These are phyloP conservation scores for Lymantria dispar DNA, from an alignment of 2,888 invertebrate species.

Conservation along the genomic window DNA sequence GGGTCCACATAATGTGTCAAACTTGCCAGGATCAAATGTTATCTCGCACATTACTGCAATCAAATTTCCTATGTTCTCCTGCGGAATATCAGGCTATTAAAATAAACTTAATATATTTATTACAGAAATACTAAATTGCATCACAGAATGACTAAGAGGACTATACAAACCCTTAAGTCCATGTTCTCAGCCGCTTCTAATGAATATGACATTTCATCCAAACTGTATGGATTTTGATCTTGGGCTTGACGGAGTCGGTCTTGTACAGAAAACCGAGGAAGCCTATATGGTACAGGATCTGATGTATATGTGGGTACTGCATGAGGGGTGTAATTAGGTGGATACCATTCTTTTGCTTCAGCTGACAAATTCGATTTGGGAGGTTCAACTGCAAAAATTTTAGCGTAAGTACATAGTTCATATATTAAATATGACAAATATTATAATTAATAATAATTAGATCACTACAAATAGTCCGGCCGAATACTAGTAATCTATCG, in stretches of 20 bases:
- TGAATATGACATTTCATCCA: constrained; percentile 69
- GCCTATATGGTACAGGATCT: constrained; percentile 59
- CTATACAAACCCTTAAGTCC: constrained; percentile 59
- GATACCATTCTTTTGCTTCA: constrained; percentile 84
- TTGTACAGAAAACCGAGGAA: constrained; percentile 69
- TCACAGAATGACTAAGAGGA: neutral
- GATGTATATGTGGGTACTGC: constrained; percentile 49
- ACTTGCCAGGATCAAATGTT: constrained; percentile 90
- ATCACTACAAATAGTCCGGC: constrained; percentile 26
- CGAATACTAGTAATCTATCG: constrained; percentile 30
- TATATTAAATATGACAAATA: too few relatives aligned
- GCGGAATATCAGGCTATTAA: constrained; percentile 22
- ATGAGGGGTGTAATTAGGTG: constrained; percentile 74
- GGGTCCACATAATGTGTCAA: constrained; percentile 86
- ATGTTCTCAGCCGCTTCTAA: constrained; percentile 70
- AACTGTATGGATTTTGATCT: constrained; percentile 68
- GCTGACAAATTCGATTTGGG: constrained; percentile 77
- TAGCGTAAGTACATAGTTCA: too few relatives aligned
- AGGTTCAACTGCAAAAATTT: constrained; percentile 51
- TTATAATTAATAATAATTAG: constrained; percentile 5
- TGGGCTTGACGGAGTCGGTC: constrained; percentile 73
- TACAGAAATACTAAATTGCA: too few relatives aligned
- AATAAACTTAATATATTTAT: too few relatives aligned
- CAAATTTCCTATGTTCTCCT: constrained; percentile 83
- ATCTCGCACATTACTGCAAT: constrained; percentile 88